These are phyloP conservation scores for Poliocrania exsul DNA, from an alignment of 2,797 vertebrate genomes.

Conservation along the genomic window DNA sequence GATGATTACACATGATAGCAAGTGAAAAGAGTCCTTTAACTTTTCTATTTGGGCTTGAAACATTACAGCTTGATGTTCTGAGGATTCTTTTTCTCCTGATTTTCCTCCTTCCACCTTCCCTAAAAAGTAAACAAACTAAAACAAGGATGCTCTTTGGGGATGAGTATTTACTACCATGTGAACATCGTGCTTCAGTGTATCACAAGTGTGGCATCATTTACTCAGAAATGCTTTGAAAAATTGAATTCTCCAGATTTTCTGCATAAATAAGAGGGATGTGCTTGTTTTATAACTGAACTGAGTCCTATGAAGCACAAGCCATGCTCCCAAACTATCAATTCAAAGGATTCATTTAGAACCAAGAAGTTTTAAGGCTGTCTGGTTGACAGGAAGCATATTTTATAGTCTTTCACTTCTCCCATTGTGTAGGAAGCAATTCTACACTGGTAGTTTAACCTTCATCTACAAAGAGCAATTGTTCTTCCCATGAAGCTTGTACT, in stretches of 20 bases:
- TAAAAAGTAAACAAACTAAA: neutral
- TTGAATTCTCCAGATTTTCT: neutral
- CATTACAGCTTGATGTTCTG: neutral
- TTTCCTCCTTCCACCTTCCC: neutral
- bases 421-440: slow-evolving; percentile 37
- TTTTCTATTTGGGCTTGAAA: neutral
- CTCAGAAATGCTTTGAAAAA: slow-evolving; percentile 13
- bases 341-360: slow-evolving; percentile 12
- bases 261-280: slow-evolving; percentile 25
- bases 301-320: neutral
- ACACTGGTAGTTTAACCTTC: slow-evolving; percentile 39
- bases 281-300: slow-evolving; percentile 20
- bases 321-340: slow-evolving; percentile 34
- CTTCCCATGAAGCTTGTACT: neutral
- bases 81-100: neutral
- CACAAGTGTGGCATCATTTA: neutral
- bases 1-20: neutral
- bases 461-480: slow-evolving; percentile 46
- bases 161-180: neutral
- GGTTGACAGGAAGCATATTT: slow-evolving; percentile 43
- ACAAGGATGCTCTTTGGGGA: neutral
- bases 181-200: neutral
- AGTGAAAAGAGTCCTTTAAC: neutral
- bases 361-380: slow-evolving; percentile 45
- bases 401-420: slow-evolving; percentile 31